Evolutionary conservation across 1,140 invertebrate genomes (phyloP), one percentile per base, ranked within the genome.

Genomic region (Trachymyrmex cornetzi): DNA sequence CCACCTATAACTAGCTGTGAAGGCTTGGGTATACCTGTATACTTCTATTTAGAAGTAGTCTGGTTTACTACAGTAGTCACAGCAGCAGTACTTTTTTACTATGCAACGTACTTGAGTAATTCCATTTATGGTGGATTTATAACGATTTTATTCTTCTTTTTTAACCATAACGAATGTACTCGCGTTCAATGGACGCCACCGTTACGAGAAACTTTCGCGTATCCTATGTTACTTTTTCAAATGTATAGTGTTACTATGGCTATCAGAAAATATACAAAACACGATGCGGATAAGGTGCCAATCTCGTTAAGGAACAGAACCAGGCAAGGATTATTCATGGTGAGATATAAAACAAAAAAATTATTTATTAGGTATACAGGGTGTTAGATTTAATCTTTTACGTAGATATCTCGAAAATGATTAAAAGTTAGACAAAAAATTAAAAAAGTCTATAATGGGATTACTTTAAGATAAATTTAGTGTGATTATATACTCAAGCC

Each of bases 151-250:
- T 96, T 96, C 22, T 98, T 98, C 93, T 97, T 98, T 87, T 97
- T 97, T 85, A 98, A 98, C 93, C 98, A 98, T 93, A 96, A 96
- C 4, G 98, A 98, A 91, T 96, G 96, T 66, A 98, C 98, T 0
- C 93, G 98, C 55, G 97, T 98, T 1, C 97, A 98, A 93, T 98
- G 98, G 98, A 97, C 98, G 0, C 98, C 98, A 1, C 98, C 98
- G 11, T 95, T 98, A 74, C 94, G 98, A 81, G 98, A 99, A 95
- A 98, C 97, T 90, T 97, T 98, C 94, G 97, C 97, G 1, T 98
- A 97, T 92, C 98, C 98, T 1, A 95, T 96, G 2, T 91, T 96
- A 12, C 89, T 97, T 0, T 94, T 95, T 44, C 96, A 97, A 89
- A 95, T 96, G 90, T 96, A 95, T 90, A 92, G 93, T 14, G 91